Evolutionary conservation across 2,888 invertebrate species (phyloP), one percentile per base, ranked within the genome.

Genomic region (Alloplasta piceator): DNA sequence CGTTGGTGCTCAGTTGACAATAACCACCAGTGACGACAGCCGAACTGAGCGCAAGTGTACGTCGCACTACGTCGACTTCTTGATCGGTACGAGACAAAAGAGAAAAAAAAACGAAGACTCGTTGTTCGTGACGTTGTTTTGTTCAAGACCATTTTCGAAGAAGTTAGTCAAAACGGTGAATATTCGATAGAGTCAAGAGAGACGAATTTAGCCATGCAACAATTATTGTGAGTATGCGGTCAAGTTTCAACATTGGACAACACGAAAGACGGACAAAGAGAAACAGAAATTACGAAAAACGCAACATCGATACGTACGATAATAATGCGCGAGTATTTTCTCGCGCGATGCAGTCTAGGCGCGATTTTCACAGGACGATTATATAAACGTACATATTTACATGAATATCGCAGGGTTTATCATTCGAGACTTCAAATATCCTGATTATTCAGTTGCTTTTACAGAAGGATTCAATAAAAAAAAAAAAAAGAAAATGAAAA

Each of bases 1-100:
- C 26, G 64, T 88, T 86, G 75, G 63, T 73, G 55, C 83, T 86
- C 55, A 87, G 87, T 76, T 87, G 88, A 72, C 85, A 81, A 84
- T 90, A 89, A 72, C 87, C 87, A 39, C 83, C 84, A 16, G 66
- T 43, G 16, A 75, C 81, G 52, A 83, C 78, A 70, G 78, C 73
- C 7, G 50, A 82, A 16, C 77, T 74, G 73, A 84, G 16, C 86
- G 85, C 61, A 80, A 81, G 74, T 0, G 60, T 71, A 41, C 70
- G 70, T 61, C 74, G 74, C 9, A 66, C 52, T 14, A 71, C 64
- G 60, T 81, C 81, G 61, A 74, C 70, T 67, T 81, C 81, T 81
- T 77, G 70, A 66, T 52, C 12, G 46, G 55, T 39, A 52, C 14
- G 61, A 12, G n/a, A 36, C 46, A 46, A 46, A 46, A 46, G n/a